Evolutionary conservation across 2,888 invertebrate species (phyloP), one percentile per base, ranked within the genome.

Genomic region (Andrena flavipes): DNA sequence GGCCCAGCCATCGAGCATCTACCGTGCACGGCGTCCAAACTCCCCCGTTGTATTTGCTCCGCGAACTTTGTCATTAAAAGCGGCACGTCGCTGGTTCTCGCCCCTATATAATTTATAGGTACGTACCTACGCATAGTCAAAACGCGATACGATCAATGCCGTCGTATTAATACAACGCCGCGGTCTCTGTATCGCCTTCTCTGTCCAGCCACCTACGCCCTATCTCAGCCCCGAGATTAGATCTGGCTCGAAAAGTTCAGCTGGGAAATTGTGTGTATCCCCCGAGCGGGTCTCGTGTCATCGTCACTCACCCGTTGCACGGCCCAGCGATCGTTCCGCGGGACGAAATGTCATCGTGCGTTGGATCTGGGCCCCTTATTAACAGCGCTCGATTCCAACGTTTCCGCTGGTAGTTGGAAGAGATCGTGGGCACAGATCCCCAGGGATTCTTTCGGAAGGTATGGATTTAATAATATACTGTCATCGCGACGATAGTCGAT

Each of bases 191-290:
- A 42, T 42, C 42, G 42, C 42, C 42, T 16, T 42, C 42, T 73
- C 49, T 49, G 70, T 76, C 80, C 76, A 69, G 74, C 84, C 78
- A 82, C 87, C 86, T 84, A 88, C 88, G 82, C 86, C 82, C 84
- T 87, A 65, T 69, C 62, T 59, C 65, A 33, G 64, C 63, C 30
- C 63, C 63, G 68, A 71, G 88, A 88, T 86, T 84, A 79, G 76
- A 86, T 88, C 88, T 75, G 33, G 69, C 59, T 68, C 72, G 86
- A 86, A 87, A 81, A 84, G 86, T 88, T 86, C 81, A 82, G 29
- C 76, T 62, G 73, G 71, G 78, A 87, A 88, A 86, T 42, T 75
- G 70, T 87, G 73, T 76, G 56, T 65, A 54, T 70, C 65, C 76
- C 73, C 49, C 51, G 56, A 20, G 49, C 79, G 64, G 70, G 60